Evolutionary conservation across 2,113 vertebrate genomes (phyloP).

Genomic region (Struthidea cinerea): DNA sequence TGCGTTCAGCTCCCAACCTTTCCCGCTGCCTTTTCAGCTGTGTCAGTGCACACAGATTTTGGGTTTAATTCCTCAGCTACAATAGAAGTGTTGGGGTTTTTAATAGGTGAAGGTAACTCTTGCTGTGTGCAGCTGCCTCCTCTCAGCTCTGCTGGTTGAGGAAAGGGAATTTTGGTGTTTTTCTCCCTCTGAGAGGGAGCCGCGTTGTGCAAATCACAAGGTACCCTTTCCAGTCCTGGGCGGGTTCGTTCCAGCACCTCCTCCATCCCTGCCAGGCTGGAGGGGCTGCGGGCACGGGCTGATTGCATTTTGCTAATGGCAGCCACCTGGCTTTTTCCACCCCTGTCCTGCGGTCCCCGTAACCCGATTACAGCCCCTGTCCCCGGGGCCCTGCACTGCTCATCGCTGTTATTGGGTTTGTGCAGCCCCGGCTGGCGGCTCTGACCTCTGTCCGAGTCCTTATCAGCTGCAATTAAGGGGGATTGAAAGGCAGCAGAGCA

Average conservation of each 20-base stretch:
- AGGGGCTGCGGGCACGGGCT: not conserved
- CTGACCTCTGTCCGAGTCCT: not conserved
- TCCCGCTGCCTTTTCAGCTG: not conserved
- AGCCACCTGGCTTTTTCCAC: not conserved
- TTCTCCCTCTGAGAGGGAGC: not conserved
- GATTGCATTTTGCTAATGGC: constrained; percentile 41
- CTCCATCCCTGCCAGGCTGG: rapidly evolving
- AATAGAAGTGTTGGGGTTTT: not conserved
- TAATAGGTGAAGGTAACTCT: not conserved
- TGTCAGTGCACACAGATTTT: not conserved
- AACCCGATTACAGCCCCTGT: not conserved
- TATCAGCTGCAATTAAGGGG: constrained; percentile 13
- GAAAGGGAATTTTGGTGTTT: not conserved
- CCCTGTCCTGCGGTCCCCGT: not conserved
- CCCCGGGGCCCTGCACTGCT: not conserved
- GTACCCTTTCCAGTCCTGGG: not conserved
- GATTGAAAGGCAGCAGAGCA: constrained; percentile 5
- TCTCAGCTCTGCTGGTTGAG: not conserved
- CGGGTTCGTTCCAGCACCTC: not conserved
- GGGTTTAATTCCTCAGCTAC: not conserved
- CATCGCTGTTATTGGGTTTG: not conserved
- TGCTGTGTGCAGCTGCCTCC: not conserved
- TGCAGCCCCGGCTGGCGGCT: not conserved
- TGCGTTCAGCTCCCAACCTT: not conserved
- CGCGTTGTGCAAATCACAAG: not conserved